phyloP scores from a whole-genome alignment of 2,888 invertebrate species.

The Danaus chrysippus region DNA sequence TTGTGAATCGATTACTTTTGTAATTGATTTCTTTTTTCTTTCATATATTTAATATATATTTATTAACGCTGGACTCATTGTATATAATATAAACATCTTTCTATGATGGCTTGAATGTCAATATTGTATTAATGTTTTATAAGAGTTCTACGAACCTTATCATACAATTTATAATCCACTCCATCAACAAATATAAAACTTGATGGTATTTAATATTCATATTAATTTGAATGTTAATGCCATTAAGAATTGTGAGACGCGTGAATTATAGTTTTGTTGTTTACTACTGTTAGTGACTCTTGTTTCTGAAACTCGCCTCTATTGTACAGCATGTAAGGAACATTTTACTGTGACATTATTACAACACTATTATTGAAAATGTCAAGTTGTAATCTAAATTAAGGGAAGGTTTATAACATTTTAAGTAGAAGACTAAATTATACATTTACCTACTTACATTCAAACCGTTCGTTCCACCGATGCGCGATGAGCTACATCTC shows the following conservation, averaged over 20 bases:
- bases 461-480: neutral
- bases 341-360: neutral
- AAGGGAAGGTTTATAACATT: neutral
- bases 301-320: slow-evolving; percentile 5
- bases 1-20: too few relatives aligned
- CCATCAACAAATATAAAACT: slow-evolving; percentile 20
- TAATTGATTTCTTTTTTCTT: too few relatives aligned
- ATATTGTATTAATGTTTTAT: too few relatives aligned
- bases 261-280: slow-evolving; percentile 26
- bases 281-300: neutral
- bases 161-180: neutral
- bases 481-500: neutral
- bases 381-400: neutral
- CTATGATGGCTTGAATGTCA: too few relatives aligned
- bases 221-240: slow-evolving; percentile 35
- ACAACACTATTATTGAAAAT: neutral
- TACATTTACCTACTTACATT: too few relatives aligned
- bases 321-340: neutral
- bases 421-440: too few relatives aligned
- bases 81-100: too few relatives aligned
- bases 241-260: slow-evolving; percentile 26
- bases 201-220: slow-evolving; percentile 26
- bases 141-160: neutral
- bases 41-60: too few relatives aligned
- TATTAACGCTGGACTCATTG: too few relatives aligned